Conservation (phyloP, 1,140 invertebrate genomes). For the Agrilus planipennis region DNA sequence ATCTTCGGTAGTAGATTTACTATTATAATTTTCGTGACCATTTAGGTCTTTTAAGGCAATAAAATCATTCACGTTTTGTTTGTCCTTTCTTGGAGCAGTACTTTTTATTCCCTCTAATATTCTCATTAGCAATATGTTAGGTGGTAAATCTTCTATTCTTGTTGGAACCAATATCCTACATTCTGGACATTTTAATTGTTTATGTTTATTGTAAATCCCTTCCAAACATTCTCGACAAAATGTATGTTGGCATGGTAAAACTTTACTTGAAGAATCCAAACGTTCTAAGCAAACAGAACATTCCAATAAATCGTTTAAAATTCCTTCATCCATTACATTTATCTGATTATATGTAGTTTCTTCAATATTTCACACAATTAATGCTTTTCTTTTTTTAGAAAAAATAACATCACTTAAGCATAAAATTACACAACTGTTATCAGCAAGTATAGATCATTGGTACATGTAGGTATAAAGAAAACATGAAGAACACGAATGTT, state of each 20-base stretch:
- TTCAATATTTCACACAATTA: too few relatives aligned
- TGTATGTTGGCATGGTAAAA: slow-evolving; percentile 91
- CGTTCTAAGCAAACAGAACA: slow-evolving; percentile 89
- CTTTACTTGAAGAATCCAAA: slow-evolving; percentile 82
- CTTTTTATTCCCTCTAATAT: slow-evolving; percentile 84
- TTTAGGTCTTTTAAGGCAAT: too few relatives aligned
- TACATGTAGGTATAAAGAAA: too few relatives aligned
- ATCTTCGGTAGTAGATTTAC: too few relatives aligned
- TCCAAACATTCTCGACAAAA: slow-evolving; percentile 91
- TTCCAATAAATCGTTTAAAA: slow-evolving; percentile 81
- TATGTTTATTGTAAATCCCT: slow-evolving; percentile 76
- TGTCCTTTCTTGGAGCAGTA: slow-evolving; percentile 38
- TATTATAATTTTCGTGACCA: too few relatives aligned
- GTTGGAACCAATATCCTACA: slow-evolving; percentile 77
- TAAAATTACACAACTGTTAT: too few relatives aligned
- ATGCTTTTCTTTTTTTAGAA: too few relatives aligned
- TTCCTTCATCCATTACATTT: slow-evolving; percentile 90
- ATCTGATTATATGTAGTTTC: slow-evolving; percentile 14
- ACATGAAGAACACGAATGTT: too few relatives aligned
- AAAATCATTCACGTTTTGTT: too few relatives aligned
- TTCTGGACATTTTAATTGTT: slow-evolving; percentile 84
- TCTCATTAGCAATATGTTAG: slow-evolving; percentile 85
- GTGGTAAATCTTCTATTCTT: slow-evolving; percentile 77
- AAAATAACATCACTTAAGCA: too few relatives aligned
- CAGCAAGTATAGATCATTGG: too few relatives aligned